Conservation (phyloP, 1,140 invertebrate species). For the Ostrea edulis region DNA sequence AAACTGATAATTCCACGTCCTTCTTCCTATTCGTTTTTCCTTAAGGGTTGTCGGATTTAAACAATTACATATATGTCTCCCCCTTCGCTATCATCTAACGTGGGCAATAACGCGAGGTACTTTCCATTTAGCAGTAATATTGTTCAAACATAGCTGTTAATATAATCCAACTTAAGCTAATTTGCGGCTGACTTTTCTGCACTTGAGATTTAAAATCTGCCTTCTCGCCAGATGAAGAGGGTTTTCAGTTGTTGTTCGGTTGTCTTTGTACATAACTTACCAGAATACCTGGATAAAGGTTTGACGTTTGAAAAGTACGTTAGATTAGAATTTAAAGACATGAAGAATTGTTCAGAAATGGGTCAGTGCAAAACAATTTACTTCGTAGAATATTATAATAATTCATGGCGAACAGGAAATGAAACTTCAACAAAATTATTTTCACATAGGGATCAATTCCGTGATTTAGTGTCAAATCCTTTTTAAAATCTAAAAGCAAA, state of each 20-base stretch:
- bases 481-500: too few species aligned
- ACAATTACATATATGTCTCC: neutral
- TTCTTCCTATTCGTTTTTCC: neutral
- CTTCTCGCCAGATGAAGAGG: conserved; percentile 4
- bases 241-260: neutral
- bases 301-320: too few species aligned
- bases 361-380: too few species aligned
- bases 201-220: neutral
- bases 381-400: too few species aligned
- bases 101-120: neutral
- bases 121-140: neutral
- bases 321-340: too few species aligned
- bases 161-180: neutral
- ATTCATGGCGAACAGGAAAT: too few species aligned
- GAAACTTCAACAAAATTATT: too few species aligned
- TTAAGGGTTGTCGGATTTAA: neutral
- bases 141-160: neutral
- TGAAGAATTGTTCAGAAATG: too few species aligned
- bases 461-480: too few species aligned
- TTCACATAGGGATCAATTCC: too few species aligned
- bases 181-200: neutral
- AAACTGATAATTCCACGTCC: too few species aligned
- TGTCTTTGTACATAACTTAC: neutral
- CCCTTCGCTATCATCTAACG: neutral
- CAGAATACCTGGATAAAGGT: too few species aligned